Evolutionary conservation across 2,113 vertebrate species (phyloP).

Genomic region (Eidolon helvum): DNA sequence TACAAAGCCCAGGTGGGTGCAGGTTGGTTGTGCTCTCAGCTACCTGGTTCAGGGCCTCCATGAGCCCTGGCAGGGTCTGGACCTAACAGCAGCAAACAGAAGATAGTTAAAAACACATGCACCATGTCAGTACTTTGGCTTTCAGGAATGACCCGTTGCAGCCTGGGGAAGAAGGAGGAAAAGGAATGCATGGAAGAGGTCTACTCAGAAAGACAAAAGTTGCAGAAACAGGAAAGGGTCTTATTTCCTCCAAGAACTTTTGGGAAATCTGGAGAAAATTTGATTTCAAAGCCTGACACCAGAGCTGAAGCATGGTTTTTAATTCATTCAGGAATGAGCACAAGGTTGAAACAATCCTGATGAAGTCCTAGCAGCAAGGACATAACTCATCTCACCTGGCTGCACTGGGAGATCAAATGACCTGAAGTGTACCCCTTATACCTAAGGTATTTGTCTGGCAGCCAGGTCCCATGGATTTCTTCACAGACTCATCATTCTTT

Average conservation of each 20-base stretch:
- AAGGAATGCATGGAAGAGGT: not conserved
- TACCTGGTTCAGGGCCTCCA: slow-evolving; percentile 48
- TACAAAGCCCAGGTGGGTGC: not conserved
- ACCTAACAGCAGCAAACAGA: slow-evolving; percentile 60
- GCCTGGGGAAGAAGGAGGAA: slow-evolving; percentile 43
- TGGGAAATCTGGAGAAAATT: slow-evolving; percentile 76
- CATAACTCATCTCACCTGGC: slow-evolving; percentile 81
- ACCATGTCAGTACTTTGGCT: slow-evolving; percentile 65
- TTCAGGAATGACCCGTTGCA: slow-evolving; percentile 68
- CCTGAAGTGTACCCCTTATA: slow-evolving; percentile 70
- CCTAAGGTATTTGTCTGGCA: slow-evolving; percentile 76
- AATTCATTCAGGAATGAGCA: slow-evolving; percentile 75
- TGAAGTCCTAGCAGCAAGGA: slow-evolving; percentile 75
- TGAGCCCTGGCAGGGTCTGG: not conserved
- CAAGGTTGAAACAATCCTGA: slow-evolving; percentile 78
- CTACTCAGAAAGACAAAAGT: slow-evolving; percentile 69
- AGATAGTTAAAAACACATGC: slow-evolving; percentile 71
- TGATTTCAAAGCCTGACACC: slow-evolving; percentile 79
- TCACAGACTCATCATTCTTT: slow-evolving; percentile 67
- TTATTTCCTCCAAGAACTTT: slow-evolving; percentile 75
- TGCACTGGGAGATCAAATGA: slow-evolving; percentile 77
- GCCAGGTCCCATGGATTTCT: slow-evolving; percentile 75
- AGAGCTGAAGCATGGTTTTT: slow-evolving; percentile 75
- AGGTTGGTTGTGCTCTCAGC: slow-evolving; percentile 35
- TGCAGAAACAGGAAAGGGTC: slow-evolving; percentile 77